Conservation (phyloP, 2,113 vertebrate species). For the Laticauda colubrina region DNA sequence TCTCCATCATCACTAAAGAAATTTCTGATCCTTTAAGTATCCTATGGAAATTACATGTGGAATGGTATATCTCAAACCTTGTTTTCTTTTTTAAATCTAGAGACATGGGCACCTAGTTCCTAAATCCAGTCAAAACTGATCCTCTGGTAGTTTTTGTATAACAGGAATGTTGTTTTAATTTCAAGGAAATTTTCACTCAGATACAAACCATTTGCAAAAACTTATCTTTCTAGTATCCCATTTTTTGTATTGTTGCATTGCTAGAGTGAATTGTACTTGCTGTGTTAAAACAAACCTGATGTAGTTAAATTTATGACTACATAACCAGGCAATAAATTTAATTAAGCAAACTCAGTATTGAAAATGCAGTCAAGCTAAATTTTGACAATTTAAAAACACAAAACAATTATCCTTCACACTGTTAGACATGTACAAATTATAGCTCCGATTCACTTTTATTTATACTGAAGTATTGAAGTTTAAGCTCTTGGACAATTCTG, state of each 20-base stretch:
- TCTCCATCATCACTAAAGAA: constrained; percentile 68
- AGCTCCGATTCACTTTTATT: background rate
- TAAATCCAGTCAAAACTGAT: background rate
- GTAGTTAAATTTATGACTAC: background rate
- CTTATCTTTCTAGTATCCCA: background rate
- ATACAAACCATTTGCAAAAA: background rate
- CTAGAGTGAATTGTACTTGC: background rate
- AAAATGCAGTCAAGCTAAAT: background rate
- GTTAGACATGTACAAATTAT: background rate
- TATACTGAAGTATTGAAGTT: background rate
- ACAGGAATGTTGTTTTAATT: background rate
- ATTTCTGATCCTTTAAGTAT: constrained; percentile 60
- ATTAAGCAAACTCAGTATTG: background rate
- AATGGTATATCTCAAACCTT: constrained; percentile 70
- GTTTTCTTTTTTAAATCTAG: constrained; percentile 60
- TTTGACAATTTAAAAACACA: background rate
- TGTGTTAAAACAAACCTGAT: background rate
- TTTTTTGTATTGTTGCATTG: background rate
- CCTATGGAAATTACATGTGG: constrained; percentile 68
- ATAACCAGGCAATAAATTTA: background rate
- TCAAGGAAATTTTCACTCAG: background rate
- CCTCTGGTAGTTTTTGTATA: background rate
- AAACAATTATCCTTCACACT: background rate
- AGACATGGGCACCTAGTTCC: constrained; percentile 32
- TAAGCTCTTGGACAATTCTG: background rate